phyloP scores from a whole-genome alignment of 2,888 invertebrate species.

The Heliothis peltigera region DNA sequence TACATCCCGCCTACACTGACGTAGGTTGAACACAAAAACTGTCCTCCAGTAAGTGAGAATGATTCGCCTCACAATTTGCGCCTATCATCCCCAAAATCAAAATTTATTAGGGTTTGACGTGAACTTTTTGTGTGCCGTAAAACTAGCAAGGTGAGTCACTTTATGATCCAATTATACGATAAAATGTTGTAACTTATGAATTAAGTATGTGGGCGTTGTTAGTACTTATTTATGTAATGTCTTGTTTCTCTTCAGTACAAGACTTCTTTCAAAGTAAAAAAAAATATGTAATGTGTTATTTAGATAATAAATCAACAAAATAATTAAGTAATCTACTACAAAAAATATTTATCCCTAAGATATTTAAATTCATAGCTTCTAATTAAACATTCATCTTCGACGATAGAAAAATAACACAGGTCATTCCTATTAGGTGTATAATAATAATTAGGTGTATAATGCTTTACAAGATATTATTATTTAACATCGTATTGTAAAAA shows the following conservation, averaged over 20 bases:
- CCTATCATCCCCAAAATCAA: background rate
- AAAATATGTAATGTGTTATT: too few relatives aligned
- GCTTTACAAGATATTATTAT: too few relatives aligned
- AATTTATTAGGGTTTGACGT: background rate
- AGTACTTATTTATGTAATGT: background rate
- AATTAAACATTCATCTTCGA: conserved; percentile 30
- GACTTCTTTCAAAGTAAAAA: too few relatives aligned
- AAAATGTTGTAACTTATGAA: background rate
- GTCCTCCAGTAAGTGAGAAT: background rate
- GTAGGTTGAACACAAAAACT: background rate
- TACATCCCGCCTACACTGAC: background rate
- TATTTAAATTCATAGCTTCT: background rate
- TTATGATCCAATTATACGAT: background rate
- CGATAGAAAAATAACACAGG: background rate
- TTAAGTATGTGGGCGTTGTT: background rate
- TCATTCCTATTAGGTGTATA: too few relatives aligned
- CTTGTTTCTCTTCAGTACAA: too few relatives aligned
- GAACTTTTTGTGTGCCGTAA: background rate
- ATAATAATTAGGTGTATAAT: too few relatives aligned
- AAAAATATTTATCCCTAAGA: too few relatives aligned
- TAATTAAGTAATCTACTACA: too few relatives aligned
- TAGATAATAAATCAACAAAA: too few relatives aligned
- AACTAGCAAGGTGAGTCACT: background rate
- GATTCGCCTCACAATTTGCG: background rate
- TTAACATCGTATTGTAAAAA: too few relatives aligned